Base-by-base conservation (phyloP, 2,113 vertebrate genomes). In the Atherinomorus stipes region DNA sequence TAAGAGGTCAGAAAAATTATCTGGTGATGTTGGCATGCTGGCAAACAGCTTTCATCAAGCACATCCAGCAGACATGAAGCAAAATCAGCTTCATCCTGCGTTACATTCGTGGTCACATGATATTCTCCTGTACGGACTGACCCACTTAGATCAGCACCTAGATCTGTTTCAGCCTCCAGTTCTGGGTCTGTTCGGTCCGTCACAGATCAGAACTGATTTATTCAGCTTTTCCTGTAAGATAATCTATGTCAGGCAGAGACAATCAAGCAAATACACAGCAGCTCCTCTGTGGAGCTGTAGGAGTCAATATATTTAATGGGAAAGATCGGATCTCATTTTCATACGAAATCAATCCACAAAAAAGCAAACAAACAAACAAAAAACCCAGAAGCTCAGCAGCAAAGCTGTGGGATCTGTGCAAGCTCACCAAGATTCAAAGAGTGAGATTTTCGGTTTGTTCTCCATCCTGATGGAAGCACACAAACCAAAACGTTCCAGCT, bases 271-370 rank as follows among this genome's bases (percentile, higher is more conserved):
- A 57, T 62, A 11, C 50, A 51, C 50, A 26, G 59, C 51, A 50
- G 71, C 72, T 70, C 59, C 67, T 42, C 68, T 45, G 71, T 53
- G 52, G 23, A 76, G 77, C 67, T 64, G 61, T 38, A 68, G 62
- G 62, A 52, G 50, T 76, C 68, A 45, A 71, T 59, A 82, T 65
- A 66, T 63, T 71, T 51, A 85, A 81, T 72, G 80, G 76, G 63
- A 66, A 75, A 57, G 49, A 85, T 81, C 40, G 19, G 31, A 75
- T 83, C 66, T 83, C 76, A 83, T 88, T 88, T 34, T 88, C 63
- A 69, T 47, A 66, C 66, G 38, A 62, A 75, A 88, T 85, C 65
- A 72, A 70, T 78, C 22, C 51, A 50, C 65, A 16, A 69, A 80
- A 65, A 81, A 4, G 61, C 52, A n/a, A n/a, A n/a, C n/a, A n/a